phyloP scores from a whole-genome alignment of 2,113 vertebrate genomes.

The Hiodon alosoides region DNA sequence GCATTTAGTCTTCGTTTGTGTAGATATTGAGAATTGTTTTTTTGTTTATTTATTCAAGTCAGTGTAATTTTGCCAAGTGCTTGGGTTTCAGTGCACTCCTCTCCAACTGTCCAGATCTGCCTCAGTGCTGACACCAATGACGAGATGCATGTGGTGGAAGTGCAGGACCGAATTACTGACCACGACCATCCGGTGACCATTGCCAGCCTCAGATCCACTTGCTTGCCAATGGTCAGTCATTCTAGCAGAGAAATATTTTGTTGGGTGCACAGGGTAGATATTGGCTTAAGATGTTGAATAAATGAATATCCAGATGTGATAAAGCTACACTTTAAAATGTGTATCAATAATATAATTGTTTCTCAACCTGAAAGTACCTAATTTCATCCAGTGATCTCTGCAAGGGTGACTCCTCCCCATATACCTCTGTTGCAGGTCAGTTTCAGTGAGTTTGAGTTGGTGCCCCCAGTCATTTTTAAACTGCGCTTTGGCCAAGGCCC shows the following conservation, averaged over 20 bases:
- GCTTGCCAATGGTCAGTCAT: constrained; percentile 53
- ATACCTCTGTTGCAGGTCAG: constrained; percentile 43
- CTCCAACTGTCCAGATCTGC: constrained; percentile 45
- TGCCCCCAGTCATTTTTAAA: constrained; percentile 53
- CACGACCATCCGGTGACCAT: constrained; percentile 42
- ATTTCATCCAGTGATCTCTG: too few relatives aligned
- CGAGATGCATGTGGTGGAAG: constrained; percentile 53
- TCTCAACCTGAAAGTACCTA: too few relatives aligned
- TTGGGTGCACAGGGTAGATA: too few relatives aligned
- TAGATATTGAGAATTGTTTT: too few relatives aligned
- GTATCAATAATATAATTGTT: too few relatives aligned
- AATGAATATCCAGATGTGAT: too few relatives aligned
- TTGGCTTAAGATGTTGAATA: too few relatives aligned
- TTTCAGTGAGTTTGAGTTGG: constrained; percentile 51
- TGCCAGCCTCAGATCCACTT: constrained; percentile 35
- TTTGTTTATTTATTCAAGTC: too few relatives aligned
- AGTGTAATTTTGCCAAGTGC: too few relatives aligned
- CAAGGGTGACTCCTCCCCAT: too few relatives aligned
- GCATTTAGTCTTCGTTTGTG: neutral
- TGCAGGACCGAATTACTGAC: constrained; percentile 35
- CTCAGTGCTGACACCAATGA: constrained; percentile 46
- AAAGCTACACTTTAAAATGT: too few relatives aligned
- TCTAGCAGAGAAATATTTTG: neutral
- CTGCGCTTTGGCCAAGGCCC: constrained; percentile 55
- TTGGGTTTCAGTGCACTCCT: neutral